Conservation (phyloP, 2,113 vertebrate genomes). For the Chauna torquata region DNA sequence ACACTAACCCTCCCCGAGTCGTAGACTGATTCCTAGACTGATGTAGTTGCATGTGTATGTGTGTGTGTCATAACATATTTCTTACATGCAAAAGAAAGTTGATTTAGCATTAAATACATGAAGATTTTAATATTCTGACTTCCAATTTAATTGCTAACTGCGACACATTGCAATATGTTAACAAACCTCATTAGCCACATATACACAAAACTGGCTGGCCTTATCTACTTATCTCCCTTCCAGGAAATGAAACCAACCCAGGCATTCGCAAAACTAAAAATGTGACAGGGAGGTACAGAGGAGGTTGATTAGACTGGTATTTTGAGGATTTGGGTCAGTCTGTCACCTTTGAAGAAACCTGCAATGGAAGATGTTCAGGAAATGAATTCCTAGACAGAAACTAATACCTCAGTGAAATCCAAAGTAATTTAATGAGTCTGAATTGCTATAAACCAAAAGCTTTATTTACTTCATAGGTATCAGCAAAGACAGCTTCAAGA, state of each 20-base stretch:
- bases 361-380: not conserved
- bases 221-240: no score
- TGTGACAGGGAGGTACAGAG: not conserved
- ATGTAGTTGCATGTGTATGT: not conserved
- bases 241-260: not conserved
- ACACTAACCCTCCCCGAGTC: not conserved
- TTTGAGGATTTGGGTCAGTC: not conserved
- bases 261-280: not conserved
- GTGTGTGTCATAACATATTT: not conserved
- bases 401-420: not conserved
- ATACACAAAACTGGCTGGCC: not conserved
- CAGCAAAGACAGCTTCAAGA: not conserved
- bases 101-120: not conserved
- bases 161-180: not conserved
- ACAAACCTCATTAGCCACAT: not conserved
- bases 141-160: not conserved
- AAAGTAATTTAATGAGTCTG: conserved; percentile 49
- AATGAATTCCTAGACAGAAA: conserved; percentile 36
- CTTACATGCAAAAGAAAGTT: not conserved
- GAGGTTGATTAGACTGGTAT: not conserved
- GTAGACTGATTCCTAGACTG: not conserved
- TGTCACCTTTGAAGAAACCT: conserved; percentile 40
- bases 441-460: conserved; percentile 25
- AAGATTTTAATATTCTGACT: not conserved
- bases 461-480: conserved; percentile 27